Percentiles rank a stretch among this genome's conserved stretches.
Evolutionary conservation across 2,888 invertebrate genomes (phyloP).

Genomic region (Stegana nigrithorax): DNA sequence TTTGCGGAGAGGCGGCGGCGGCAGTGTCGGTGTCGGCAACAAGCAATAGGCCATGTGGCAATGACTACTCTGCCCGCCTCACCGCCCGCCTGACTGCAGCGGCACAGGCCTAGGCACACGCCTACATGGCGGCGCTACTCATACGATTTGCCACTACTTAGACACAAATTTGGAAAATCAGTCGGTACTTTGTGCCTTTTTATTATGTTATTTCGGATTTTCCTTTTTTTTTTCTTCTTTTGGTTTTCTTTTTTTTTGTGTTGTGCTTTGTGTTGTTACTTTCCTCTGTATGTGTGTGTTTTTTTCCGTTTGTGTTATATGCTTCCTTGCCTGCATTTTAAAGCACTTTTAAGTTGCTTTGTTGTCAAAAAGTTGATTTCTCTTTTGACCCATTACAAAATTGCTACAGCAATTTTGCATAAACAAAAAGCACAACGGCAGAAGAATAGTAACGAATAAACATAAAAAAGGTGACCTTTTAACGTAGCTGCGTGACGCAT

Average conservation of each 20-base stretch:
- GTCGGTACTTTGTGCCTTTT: slow-evolving; percentile 19
- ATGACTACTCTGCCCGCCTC: background rate
- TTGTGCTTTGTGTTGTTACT: background rate
- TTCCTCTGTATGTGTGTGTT: background rate
- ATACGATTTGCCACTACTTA: background rate
- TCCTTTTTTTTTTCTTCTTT: slow-evolving; percentile 17
- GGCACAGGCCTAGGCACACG: no score
- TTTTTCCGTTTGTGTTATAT: no score
- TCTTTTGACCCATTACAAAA: slow-evolving; percentile 61
- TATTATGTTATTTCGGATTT: background rate
- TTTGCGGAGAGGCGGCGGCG: background rate
- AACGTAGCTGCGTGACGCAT: no score
- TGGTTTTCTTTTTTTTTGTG: background rate
- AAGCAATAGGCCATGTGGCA: slow-evolving; percentile 1
- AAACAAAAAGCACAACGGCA: slow-evolving; percentile 41
- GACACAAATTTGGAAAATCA: slow-evolving; percentile 18
- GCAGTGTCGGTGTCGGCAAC: no score
- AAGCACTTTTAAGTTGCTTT: slow-evolving; percentile 49
- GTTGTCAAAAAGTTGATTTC: slow-evolving; percentile 52
- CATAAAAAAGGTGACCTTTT: slow-evolving; percentile 53
- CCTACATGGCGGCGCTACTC: background rate
- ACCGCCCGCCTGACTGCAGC: background rate
- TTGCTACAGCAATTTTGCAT: slow-evolving; percentile 58
- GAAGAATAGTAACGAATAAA: slow-evolving; percentile 40
- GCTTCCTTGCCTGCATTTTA: slow-evolving; percentile 53